Base-by-base conservation (phyloP, 2,888 invertebrate genomes). In the Lydus trimaculatus region DNA sequence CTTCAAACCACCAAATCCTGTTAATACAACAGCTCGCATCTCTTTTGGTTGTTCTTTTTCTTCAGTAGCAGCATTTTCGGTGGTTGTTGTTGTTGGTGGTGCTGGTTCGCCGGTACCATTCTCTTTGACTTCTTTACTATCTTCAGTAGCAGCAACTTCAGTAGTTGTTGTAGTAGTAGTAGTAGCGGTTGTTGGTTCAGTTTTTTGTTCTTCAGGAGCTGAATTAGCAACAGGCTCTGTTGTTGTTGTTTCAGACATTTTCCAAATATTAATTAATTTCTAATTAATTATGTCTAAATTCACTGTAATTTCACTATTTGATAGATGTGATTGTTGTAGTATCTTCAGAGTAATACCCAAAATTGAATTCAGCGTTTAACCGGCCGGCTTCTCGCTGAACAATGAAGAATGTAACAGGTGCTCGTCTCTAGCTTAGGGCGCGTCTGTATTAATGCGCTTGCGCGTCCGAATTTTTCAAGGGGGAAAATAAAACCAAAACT, bases 1-100 rank as follows among this genome's bases (percentile, higher is more conserved):
- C 85, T 95, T 95, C 72, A 94, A 88, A 58, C 95, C 95, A 52
- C 95, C 96, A 86, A 94, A 96, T 79, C 94, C 93, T 75, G 92
- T 93, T 77, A 95, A 89, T 73, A 94, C 92, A 78, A 95, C 91
- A 66, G 94, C 93, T 82, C 93, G 89, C 94, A 95, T 94, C 87
- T 94, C 93, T 85, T 94, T 93, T 75, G 91, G 91, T 76, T 90
- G 89, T 80, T 87, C 88, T 33, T 79, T 75, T 80, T 87, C 89
- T 63, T 78, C 75, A 63, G 74, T 76, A 66, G 66, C 74, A 66
- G 66, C 74, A 65, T 77, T 81, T 72, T 83, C 82, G 80, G 77
- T 78, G 69, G 79, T 76, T 78, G 84, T 84, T 69, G 84, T 81
- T 72, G 74, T 78, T 17, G 43, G n/a, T 43, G 43, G 11, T 78